A percentile compares a stretch with the other conserved stretches of the same genome.
These are phyloP conservation scores for Drusus annulatus DNA, from an alignment of 1,140 invertebrate species.

Conservation along the genomic window DNA sequence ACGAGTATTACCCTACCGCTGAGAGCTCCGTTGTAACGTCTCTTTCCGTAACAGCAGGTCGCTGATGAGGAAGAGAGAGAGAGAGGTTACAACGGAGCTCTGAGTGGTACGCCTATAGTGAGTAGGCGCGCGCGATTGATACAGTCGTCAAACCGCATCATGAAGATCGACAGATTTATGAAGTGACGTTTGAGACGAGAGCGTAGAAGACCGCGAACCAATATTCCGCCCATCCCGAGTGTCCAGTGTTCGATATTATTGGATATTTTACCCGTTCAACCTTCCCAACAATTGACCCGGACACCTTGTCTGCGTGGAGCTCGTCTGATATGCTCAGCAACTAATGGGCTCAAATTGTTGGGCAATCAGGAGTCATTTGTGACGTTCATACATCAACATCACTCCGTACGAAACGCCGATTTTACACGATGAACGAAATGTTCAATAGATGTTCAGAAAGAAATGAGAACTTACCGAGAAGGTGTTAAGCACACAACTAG, in stretches of 20 bases:
- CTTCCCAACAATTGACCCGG: conserved; percentile 19
- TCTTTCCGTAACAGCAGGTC: no score
- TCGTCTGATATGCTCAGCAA: neutral
- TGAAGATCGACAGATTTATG: conserved; percentile 20
- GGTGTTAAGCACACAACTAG: neutral
- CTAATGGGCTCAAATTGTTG: conserved; percentile 22
- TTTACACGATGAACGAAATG: neutral
- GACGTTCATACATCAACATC: neutral
- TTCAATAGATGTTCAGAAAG: neutral
- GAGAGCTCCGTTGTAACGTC: no score
- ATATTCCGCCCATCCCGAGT: neutral
- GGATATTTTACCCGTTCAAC: neutral
- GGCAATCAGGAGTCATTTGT: neutral
- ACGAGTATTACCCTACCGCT: no score
- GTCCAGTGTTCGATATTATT: neutral
- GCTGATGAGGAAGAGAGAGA: no score
- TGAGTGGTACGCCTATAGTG: no score
- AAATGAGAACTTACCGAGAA: neutral
- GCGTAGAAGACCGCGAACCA: neutral
- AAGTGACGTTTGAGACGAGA: neutral
- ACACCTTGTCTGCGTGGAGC: conserved; percentile 3
- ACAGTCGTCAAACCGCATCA: neutral
- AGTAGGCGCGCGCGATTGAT: no score
- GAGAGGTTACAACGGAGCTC: no score
- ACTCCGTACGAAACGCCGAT: neutral